phyloP scores from a whole-genome alignment of 2,113 vertebrate species.

The Hippopotamus amphibius region DNA sequence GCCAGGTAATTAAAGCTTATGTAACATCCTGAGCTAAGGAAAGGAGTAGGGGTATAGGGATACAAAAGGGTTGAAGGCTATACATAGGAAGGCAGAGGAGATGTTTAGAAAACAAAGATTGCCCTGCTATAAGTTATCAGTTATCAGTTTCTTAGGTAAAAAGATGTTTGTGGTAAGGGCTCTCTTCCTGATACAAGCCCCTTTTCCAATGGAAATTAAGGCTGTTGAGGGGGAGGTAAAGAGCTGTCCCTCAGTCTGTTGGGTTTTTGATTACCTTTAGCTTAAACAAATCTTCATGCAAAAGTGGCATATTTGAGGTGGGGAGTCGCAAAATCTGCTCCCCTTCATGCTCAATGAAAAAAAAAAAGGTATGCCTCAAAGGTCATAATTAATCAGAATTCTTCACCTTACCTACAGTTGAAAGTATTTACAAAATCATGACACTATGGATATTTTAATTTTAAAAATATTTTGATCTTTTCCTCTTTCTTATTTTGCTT shows the following conservation, averaged over 20 bases:
- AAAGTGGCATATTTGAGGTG: not conserved
- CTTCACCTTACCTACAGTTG: not conserved
- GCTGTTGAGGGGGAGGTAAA: not conserved
- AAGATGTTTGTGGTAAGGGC: not conserved
- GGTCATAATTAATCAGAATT: not conserved
- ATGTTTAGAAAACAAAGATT: not conserved
- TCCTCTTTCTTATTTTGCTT: conserved; percentile 38
- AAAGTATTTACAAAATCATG: not conserved
- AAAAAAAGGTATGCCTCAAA: not conserved
- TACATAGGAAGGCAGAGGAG: not conserved
- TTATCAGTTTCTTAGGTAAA: not conserved
- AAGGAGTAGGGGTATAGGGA: not conserved
- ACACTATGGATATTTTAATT: not conserved
- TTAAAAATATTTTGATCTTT: conserved; percentile 48
- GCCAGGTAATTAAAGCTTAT: not conserved
- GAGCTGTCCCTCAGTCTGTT: not conserved
- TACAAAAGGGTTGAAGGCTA: not conserved
- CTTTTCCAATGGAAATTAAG: not conserved
- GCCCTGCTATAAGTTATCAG: not conserved
- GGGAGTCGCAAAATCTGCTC: not conserved
- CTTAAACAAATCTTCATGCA: not conserved
- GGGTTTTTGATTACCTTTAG: not conserved
- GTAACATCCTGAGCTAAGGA: not conserved
- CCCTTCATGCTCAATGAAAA: not conserved
- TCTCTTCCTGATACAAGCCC: not conserved